A percentile compares a stretch with the other conserved stretches of the same genome.
Evolutionary conservation across 2,888 invertebrate genomes (phyloP).

Genomic region (Serripes groenlandicus): DNA sequence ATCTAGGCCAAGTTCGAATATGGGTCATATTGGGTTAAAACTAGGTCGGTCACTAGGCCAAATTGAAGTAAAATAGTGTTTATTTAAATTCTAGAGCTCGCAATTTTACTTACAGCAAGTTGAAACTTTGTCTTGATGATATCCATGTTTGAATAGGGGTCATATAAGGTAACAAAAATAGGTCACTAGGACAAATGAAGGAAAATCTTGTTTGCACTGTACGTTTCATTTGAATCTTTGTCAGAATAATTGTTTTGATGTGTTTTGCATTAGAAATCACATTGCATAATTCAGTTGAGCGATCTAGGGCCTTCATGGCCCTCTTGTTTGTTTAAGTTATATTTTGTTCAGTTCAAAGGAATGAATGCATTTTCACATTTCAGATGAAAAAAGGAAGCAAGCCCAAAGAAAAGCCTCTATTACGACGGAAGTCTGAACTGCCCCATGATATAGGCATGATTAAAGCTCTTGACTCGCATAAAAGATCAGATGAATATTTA

Average conservation of each 20-base stretch:
- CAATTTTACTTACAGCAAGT: background rate
- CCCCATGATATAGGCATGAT: slow-evolving; percentile 97
- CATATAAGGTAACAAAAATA: too few species aligned
- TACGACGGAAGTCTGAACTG: slow-evolving; percentile 97
- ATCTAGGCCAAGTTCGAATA: background rate
- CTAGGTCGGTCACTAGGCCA: background rate
- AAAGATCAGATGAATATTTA: slow-evolving; percentile 95
- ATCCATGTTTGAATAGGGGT: too few species aligned
- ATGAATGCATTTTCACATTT: too few species aligned
- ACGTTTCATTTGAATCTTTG: too few species aligned
- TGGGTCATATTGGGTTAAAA: background rate
- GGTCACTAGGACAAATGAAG: too few species aligned
- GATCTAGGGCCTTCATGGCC: too few species aligned
- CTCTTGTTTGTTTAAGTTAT: too few species aligned
- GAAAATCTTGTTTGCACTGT: too few species aligned
- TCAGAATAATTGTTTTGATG: too few species aligned
- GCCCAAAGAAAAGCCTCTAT: slow-evolving; percentile 93
- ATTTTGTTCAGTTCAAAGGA: too few species aligned
- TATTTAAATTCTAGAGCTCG: background rate
- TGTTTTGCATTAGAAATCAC: too few species aligned
- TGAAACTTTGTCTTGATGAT: background rate
- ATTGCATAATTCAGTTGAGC: too few species aligned
- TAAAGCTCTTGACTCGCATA: slow-evolving; percentile 96
- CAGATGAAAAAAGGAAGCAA: slow-evolving; percentile 79
- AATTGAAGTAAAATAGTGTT: background rate